A percentile compares a stretch with the other conserved stretches of the same genome.
Evolutionary conservation across 1,140 invertebrate genomes (phyloP).

Genomic region (Apis dorsata): DNA sequence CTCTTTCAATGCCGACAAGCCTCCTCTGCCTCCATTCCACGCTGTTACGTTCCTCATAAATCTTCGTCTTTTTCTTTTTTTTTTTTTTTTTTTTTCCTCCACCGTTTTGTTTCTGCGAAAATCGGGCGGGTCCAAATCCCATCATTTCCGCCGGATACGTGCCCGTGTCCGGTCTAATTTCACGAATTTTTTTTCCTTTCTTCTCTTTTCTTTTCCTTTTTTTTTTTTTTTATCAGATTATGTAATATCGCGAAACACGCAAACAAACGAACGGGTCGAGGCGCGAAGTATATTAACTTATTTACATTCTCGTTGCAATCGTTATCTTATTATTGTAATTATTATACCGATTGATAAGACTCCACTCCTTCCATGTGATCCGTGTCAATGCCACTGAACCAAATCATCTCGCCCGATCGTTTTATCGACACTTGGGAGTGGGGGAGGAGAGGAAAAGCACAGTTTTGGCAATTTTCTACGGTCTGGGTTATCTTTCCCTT

Average conservation of each 20-base stretch:
- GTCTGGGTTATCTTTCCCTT: conserved; percentile 40
- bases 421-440: conserved; percentile 31
- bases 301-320: conserved; percentile 60
- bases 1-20: background rate
- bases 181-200: background rate
- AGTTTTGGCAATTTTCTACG: conserved; percentile 51
- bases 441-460: background rate
- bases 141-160: background rate
- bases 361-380: conserved; percentile 1
- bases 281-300: conserved; percentile 37
- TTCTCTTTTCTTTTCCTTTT: background rate
- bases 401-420: conserved; percentile 41
- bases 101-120: background rate
- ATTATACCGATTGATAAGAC: conserved; percentile 30
- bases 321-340: conserved; percentile 62
- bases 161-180: background rate
- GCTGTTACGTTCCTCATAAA: background rate
- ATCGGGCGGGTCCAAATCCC: background rate
- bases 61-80: no score
- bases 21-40: background rate
- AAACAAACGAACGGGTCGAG: background rate
- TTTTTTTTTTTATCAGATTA: background rate
- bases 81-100: background rate
- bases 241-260: conserved; percentile 30
- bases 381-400: conserved; percentile 56